Evolutionary conservation across 2,888 invertebrate genomes (phyloP), one percentile per base, ranked within the genome.

Genomic region (Endotricha flammealis): DNA sequence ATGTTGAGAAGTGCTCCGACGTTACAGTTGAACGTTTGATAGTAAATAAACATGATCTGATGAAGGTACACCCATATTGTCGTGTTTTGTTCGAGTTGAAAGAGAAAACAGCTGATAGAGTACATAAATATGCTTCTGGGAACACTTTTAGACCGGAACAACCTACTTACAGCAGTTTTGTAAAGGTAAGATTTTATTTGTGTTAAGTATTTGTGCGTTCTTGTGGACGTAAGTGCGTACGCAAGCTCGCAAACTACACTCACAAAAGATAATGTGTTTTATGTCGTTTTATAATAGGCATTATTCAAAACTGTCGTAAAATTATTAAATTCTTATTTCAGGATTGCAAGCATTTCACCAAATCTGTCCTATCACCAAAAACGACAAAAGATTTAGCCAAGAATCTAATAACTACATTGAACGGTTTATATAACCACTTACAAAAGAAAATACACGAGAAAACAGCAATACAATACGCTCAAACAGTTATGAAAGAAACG

Each of bases 71-170:
- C 57, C 86, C 88, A 0, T 77, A 87, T 50, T 85, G 85, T 48
- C 44, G 55, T 10, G 57, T 79, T 28, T 53, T 90, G n/a, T 59
- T 78, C 41, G 57, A 73, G 3, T 46, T 70, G 50, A 85, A 69
- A 57, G 76, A 64, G 24, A 54, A 48, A 39, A 82, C 69, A 28
- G 86, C 57, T 23, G 73, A 64, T 32, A 67, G 30, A 49, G 70
- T 76, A 28, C 51, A 57, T n/a, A 81, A 87, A 37, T 85, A 90
- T 35, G 78, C 82, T 1, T 75, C 88, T 46, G 87, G 85, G 16
- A 86, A 89, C 29, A 89, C 89, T 4, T 88, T 87, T 31, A 81
- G 91, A 34, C 89, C 90, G 1, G 66, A 72, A 5, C 72, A 85
- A 30, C 75, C 87, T 1, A 62, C 82, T 0, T 91, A 90, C 50